Conservation (phyloP, 2,797 vertebrate species). For the Phoebastria nigripes region DNA sequence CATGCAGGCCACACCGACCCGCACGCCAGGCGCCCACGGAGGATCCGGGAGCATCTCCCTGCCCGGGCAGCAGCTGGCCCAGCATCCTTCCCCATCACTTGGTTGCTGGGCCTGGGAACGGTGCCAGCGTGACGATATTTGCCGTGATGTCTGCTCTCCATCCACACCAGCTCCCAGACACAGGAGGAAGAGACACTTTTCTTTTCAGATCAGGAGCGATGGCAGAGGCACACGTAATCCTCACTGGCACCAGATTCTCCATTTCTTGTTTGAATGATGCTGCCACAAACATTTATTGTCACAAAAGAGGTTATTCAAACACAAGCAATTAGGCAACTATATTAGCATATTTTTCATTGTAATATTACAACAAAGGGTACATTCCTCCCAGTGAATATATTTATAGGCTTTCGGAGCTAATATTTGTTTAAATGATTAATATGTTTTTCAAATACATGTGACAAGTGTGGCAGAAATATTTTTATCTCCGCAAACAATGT, state of each 20-base stretch:
- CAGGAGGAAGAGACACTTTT: neutral
- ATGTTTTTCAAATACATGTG: conserved; percentile 75
- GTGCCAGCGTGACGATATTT: neutral
- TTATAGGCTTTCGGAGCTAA: conserved; percentile 73
- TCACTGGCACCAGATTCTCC: conserved; percentile 6
- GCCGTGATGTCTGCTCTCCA: neutral
- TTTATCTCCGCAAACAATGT: conserved; percentile 57
- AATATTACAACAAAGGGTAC: conserved; percentile 67
- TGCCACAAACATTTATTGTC: conserved; percentile 66
- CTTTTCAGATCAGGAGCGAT: neutral
- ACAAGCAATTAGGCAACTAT: conserved; percentile 70
- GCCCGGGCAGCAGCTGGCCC: neutral
- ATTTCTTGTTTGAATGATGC: conserved; percentile 64
- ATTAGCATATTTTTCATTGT: conserved; percentile 78
- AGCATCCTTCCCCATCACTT: accelerated
- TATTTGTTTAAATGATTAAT: conserved; percentile 81
- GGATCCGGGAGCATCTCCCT: neutral
- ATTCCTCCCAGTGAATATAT: conserved; percentile 65
- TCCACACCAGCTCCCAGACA: neutral
- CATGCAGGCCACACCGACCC: neutral
- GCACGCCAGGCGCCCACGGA: accelerated
- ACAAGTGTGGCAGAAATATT: conserved; percentile 71
- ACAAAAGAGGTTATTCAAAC: conserved; percentile 74
- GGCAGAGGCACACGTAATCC: conserved; percentile 35
- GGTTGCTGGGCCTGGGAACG: neutral